Evolutionary conservation across 2,113 vertebrate species (phyloP).

Genomic region (Bos taurus): ARS-UCD2.0 NC_037347.1:28923001-28923500

Average conservation of each 20-base stretch:
- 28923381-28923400: neutral
- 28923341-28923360: neutral
- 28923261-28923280: neutral
- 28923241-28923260: neutral
- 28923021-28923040: neutral
- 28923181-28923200: neutral
- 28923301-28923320: neutral
- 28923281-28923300: neutral
- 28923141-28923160: neutral
- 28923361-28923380: neutral
- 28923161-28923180: neutral
- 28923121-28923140: neutral
- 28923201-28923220: neutral
- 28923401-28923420: neutral
- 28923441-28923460: neutral
- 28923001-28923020: neutral
- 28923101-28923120: neutral
- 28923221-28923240: neutral
- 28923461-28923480: neutral
- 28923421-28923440: neutral
- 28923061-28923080: neutral
- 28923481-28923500: neutral
- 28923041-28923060: neutral
- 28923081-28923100: rapidly evolving
- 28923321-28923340: neutral